Evolutionary conservation across 2,797 vertebrate genomes (phyloP).

Genomic region (Cercopithecus hamlyni): DNA sequence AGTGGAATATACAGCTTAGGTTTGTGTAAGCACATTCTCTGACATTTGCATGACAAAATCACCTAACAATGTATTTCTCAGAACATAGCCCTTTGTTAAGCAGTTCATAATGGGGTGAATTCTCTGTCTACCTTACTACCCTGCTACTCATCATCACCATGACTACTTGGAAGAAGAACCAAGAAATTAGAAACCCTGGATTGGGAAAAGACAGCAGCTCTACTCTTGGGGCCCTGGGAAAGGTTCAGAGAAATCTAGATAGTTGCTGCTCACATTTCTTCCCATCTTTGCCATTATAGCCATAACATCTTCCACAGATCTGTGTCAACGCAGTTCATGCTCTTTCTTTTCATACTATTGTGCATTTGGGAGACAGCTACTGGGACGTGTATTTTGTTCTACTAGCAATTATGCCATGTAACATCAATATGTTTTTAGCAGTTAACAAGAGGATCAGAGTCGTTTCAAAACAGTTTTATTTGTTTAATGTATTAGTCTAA

Average conservation of each 20-base stretch:
- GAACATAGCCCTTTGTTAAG: not conserved
- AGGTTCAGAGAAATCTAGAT: not conserved
- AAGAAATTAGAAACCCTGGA: not conserved
- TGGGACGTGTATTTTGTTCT: not conserved
- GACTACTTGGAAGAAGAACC: not conserved
- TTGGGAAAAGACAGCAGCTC: not conserved
- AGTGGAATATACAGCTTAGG: not conserved
- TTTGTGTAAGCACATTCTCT: not conserved
- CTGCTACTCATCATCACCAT: not conserved
- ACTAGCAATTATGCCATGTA: not conserved
- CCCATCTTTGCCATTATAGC: not conserved
- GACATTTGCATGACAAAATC: not conserved
- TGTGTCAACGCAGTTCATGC: not conserved
- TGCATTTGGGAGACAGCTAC: not conserved
- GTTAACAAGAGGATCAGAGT: not conserved
- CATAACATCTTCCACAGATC: not conserved
- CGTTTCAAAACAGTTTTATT: not conserved
- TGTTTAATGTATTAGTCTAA: not conserved
- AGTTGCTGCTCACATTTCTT: not conserved
- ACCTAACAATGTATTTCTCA: not conserved
- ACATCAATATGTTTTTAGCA: not conserved
- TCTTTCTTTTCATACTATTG: not conserved
- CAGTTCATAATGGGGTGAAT: too few relatives aligned
- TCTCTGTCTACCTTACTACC: not conserved
- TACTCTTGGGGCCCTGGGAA: not conserved